Base-by-base conservation (phyloP, 2,113 vertebrate species). In the Vimba vimba region DNA sequence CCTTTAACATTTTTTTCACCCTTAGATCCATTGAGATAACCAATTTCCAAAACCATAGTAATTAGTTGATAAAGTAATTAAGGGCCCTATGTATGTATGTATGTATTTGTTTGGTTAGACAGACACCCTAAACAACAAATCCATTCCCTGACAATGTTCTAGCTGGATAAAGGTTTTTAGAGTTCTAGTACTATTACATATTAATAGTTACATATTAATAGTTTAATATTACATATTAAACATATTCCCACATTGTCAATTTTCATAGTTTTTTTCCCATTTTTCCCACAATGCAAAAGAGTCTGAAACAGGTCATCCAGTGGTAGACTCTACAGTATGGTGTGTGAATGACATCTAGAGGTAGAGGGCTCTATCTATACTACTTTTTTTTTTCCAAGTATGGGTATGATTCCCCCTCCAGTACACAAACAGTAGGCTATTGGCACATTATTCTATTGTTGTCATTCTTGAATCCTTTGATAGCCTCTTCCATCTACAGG, bases 341-440 rank as follows among this genome's bases (percentile, higher is more conserved):
- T 60, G 55, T 60, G 78, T 45, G 12, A 64, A 80, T 80, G 23
- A 64, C 36, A 80, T 64, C 13, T 43, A 27, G 55, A 79, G 78
- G 45, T 76, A 5, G 12, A 76, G 45, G 39, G 36, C 27, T 78
- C 7, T 78, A 50, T 57, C 4, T 78, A 8, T 21, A 77, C 27
- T 27, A 1, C 27, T 27, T 27, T 27, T 55, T 33, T 78, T 55
- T 9, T 15, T 27, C 4, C 0, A 43, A 25, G 11, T 62, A 43
- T 59, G 27, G 76, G 17, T 62, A 25, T 64, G 36, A 47, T 62
- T 64, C 47, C 4, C 25, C 15, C 43, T 81, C 25, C 45, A 1
- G 0, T 47, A 81, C 36, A 47, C 60, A 80, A 64, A 64, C 59
- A 66, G 39, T n/a, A 27, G n/a, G 7, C 59, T 80, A 19, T 43